Base-by-base conservation (phyloP, 2,888 invertebrate species). In the Cheilosia vulpina region DNA sequence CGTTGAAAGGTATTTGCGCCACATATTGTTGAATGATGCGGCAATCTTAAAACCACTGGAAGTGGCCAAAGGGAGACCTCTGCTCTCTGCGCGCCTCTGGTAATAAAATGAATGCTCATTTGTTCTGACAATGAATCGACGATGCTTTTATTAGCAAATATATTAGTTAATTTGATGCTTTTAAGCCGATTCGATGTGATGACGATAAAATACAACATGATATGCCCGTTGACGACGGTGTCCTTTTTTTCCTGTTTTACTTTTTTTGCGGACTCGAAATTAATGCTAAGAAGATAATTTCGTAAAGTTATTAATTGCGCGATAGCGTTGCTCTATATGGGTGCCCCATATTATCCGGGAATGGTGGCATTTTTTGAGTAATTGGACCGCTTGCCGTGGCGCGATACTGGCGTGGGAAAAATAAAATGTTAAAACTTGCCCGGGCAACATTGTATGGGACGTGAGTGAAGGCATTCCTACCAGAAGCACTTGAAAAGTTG, bases 111-210 rank as follows among this genome's bases (percentile, higher is more conserved):
- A 81, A 85, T 85, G 80, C 85, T 85, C 81, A 85, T 85, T 85
- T 85, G 85, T 85, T 85, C 85, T 81, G 85, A 85, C 85, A 85
- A 85, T 81, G 80, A 81, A 77, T 81, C 85, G 85, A 85, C 85
- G 85, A 85, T 81, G 81, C 85, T 85, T 85, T 85, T 77, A 85
- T 85, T 85, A 85, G 85, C 81, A 76, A 85, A 85, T 85, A 81
- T 85, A 85, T 85, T 85, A 85, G 85, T 81, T 81, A 85, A 85
- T 85, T 85, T 81, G 85, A 85, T 85, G 85, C 85, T 85, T 81
- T 85, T 85, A 85, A 85, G 81, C 85, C 76, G 85, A 85, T 85
- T 34, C 76, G 85, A 85, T 85, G 43, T 60, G 85, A 81, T 81
- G 85, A 63, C 81, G 85, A 85, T 85, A 81, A 85, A 81, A 62